phyloP scores from a whole-genome alignment of 1,140 invertebrate species.

The Oppia nitens region DNA sequence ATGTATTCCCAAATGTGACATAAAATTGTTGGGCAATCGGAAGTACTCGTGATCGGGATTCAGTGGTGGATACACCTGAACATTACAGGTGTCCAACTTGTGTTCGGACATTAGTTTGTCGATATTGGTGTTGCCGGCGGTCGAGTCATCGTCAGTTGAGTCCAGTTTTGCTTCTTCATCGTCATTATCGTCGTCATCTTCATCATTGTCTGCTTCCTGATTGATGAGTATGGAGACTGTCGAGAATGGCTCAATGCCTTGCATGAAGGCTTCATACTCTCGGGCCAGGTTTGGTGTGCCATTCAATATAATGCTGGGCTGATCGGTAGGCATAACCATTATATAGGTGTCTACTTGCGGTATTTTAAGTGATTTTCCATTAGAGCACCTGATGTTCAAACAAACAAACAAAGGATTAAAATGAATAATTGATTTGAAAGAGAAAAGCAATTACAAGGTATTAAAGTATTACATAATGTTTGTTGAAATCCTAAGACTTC shows the following conservation, averaged over 20 bases:
- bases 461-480: conserved; percentile 28
- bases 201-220: conserved; percentile 22
- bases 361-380: conserved; percentile 47
- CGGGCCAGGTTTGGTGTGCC: conserved; percentile 60
- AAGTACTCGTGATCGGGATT: conserved; percentile 85
- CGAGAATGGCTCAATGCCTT: conserved; percentile 64
- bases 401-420: conserved; percentile 10
- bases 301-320: conserved; percentile 62
- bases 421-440: conserved; percentile 1
- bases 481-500: conserved; percentile 55
- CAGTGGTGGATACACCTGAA: conserved; percentile 76
- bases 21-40: conserved; percentile 51
- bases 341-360: conserved; percentile 61
- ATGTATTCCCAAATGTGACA: conserved; percentile 49
- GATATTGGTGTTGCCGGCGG: neutral
- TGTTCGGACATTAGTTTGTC: conserved; percentile 15
- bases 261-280: conserved; percentile 66
- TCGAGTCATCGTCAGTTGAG: conserved; percentile 14
- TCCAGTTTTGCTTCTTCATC: conserved; percentile 20
- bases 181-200: conserved; percentile 16
- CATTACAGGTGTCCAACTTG: conserved; percentile 68
- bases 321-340: conserved; percentile 65
- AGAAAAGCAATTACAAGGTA: conserved; percentile 25
- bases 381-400: conserved; percentile 40
- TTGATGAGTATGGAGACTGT: conserved; percentile 46